A percentile compares a stretch with the other conserved stretches of the same genome.
Conservation (phyloP, 2,797 vertebrate species). For the Cynodonichthys magdalenae region DNA sequence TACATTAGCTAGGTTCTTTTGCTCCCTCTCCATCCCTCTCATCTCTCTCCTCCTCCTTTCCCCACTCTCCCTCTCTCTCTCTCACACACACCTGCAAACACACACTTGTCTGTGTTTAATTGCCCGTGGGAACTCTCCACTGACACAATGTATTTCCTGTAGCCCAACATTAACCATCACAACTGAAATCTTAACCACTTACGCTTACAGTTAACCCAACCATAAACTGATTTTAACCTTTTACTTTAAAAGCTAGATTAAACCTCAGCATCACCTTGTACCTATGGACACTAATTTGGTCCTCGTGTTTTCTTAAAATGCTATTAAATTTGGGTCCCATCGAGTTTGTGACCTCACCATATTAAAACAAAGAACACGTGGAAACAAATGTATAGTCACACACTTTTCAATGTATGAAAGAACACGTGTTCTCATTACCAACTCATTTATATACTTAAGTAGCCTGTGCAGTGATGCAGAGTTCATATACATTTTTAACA, state of each 20-base stretch:
- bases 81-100: conserved; percentile 5
- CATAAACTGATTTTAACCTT: background rate
- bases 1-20: conserved; percentile 83
- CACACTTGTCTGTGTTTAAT: conserved; percentile 1
- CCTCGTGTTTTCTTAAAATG: too few relatives aligned
- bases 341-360: too few relatives aligned
- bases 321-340: too few relatives aligned
- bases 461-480: conserved; percentile 44
- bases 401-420: too few relatives aligned
- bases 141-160: conserved; percentile 5
- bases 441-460: too few relatives aligned
- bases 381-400: too few relatives aligned
- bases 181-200: conserved; percentile 3
- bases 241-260: background rate
- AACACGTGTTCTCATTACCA: too few relatives aligned
- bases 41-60: conserved; percentile 21
- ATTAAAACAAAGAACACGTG: too few relatives aligned
- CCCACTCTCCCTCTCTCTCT: conserved; percentile 4
- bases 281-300: background rate
- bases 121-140: background rate
- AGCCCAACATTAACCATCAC: conserved; percentile 1
- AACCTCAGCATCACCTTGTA: background rate
- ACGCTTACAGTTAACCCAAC: background rate
- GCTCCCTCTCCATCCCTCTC: conserved; percentile 58
- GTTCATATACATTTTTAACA: conserved; percentile 42